Evolutionary conservation across 2,113 vertebrate species (phyloP).

Genomic region (Platanista minor): DNA sequence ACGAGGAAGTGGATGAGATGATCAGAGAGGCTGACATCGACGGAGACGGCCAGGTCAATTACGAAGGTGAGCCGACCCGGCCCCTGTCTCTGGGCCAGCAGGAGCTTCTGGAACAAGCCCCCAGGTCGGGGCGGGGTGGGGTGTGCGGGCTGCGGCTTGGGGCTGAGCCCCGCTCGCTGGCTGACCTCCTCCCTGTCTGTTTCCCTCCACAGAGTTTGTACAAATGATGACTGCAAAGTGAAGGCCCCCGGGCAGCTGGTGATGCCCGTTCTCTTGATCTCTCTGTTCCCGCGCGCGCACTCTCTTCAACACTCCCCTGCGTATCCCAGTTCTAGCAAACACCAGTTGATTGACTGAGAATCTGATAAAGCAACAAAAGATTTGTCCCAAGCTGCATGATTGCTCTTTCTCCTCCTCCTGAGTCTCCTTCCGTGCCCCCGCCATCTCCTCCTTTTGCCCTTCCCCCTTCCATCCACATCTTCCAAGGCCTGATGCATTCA

Average conservation of each 20-base stretch:
- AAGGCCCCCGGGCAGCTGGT: slow-evolving; percentile 82
- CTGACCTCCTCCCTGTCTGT: background rate
- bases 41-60: slow-evolving; percentile 92
- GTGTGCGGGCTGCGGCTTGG: accelerated
- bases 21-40: slow-evolving; percentile 93
- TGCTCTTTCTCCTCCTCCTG: slow-evolving; percentile 62
- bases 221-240: slow-evolving; percentile 97
- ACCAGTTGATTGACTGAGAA: slow-evolving; percentile 80
- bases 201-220: slow-evolving; percentile 88
- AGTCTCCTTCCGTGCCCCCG: background rate
- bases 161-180: accelerated
- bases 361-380: slow-evolving; percentile 86
- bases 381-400: slow-evolving; percentile 86
- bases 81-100: accelerated
- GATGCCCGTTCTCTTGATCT: slow-evolving; percentile 84
- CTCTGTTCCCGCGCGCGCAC: slow-evolving; percentile 76
- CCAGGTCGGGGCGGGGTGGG: accelerated
- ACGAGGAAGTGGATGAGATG: slow-evolving; percentile 94
- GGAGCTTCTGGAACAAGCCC: accelerated
- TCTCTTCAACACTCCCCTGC: slow-evolving; percentile 76
- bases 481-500: slow-evolving; percentile 6
- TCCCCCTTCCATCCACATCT: background rate
- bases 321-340: slow-evolving; percentile 82
- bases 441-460: background rate
- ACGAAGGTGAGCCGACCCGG: slow-evolving; percentile 84